Percentiles rank a stretch among this genome's conserved stretches.
These are phyloP conservation scores for Schizaphis graminum DNA, from an alignment of 2,888 invertebrate genomes.

Conservation along the genomic window DNA sequence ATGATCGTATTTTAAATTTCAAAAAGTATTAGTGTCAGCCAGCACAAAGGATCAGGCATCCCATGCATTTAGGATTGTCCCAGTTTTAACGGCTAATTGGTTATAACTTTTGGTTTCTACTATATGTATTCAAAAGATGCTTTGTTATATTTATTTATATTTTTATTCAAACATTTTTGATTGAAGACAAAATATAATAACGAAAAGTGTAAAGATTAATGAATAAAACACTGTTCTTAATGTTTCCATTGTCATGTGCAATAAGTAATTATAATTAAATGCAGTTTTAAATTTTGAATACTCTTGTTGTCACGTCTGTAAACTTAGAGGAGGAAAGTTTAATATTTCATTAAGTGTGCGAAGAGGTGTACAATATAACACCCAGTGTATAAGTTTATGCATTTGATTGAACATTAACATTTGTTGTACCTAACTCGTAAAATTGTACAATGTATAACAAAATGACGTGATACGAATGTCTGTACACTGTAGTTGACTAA, in stretches of 20 bases:
- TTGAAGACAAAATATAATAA: background rate
- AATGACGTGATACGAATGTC: background rate
- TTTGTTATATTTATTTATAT: background rate
- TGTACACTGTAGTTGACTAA: background rate
- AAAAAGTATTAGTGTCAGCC: conserved; percentile 38
- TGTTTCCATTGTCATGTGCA: background rate
- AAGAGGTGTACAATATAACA: background rate
- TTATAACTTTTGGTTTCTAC: background rate
- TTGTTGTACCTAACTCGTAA: background rate
- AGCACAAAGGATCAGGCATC: conserved; percentile 27
- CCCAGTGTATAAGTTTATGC: background rate
- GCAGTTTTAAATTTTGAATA: background rate
- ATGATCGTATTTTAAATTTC: conserved; percentile 42
- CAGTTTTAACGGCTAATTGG: conserved; percentile 39
- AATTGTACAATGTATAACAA: background rate
- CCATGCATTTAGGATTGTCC: conserved; percentile 6
- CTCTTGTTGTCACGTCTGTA: background rate
- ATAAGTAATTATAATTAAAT: background rate
- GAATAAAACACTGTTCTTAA: background rate
- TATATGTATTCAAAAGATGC: background rate
- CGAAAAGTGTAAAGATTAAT: background rate
- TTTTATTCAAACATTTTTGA: background rate
- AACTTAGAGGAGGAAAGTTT: background rate
- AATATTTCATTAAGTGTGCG: background rate
- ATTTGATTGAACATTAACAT: background rate